phyloP scores from a whole-genome alignment of 37 sponge, comb jelly and placozoan genomes.

The Agelas oroides region DNA sequence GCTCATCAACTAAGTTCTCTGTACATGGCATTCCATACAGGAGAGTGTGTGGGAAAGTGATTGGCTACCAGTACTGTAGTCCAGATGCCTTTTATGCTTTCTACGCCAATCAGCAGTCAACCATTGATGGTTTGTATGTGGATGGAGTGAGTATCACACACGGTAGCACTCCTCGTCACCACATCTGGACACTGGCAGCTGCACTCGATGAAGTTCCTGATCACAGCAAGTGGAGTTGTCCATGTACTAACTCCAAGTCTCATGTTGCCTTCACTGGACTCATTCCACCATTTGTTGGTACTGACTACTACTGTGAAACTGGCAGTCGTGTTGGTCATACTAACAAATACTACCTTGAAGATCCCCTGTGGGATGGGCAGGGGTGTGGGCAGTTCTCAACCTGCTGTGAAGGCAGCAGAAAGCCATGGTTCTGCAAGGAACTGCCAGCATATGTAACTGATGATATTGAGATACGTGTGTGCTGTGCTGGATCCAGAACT shows the following conservation, averaged over 20 bases:
- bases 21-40: slow-evolving; percentile 19
- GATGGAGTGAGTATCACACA: slow-evolving; percentile 6
- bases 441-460: background rate
- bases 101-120: background rate
- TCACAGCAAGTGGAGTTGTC: slow-evolving; percentile 7
- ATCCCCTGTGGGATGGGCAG: slow-evolving; percentile 61
- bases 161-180: too few relatives aligned
- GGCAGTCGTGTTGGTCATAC: background rate
- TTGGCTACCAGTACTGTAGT: slow-evolving; percentile 24
- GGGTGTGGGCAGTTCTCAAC: slow-evolving; percentile 34
- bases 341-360: slow-evolving; percentile 10
- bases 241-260: slow-evolving; percentile 12
- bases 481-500: slow-evolving; percentile 10
- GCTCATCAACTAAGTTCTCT: slow-evolving; percentile 30
- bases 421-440: slow-evolving; percentile 47
- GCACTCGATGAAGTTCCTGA: slow-evolving; percentile 23
- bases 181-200: slow-evolving; percentile 18
- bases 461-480: slow-evolving; percentile 44
- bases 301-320: slow-evolving; percentile 57
- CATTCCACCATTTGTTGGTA: slow-evolving; percentile 37
- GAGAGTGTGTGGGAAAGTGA: slow-evolving; percentile 42
- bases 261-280: slow-evolving; percentile 18
- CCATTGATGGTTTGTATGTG: slow-evolving; percentile 35
- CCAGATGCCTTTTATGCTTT: slow-evolving; percentile 37
- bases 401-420: slow-evolving; percentile 46